phyloP scores from a whole-genome alignment of 2,797 vertebrate genomes.

The Gymnoscopelus braueri region DNA sequence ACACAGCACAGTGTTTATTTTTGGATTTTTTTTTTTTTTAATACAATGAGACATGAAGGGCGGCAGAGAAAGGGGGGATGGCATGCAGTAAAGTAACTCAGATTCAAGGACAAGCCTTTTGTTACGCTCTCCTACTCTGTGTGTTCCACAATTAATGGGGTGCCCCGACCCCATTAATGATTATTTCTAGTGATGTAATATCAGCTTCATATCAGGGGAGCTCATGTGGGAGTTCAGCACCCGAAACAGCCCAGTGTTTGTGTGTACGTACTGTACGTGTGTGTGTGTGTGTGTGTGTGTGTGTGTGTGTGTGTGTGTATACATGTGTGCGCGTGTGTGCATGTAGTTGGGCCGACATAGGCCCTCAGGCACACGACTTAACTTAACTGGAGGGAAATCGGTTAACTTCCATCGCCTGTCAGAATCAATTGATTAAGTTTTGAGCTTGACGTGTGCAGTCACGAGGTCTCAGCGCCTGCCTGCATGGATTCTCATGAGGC shows the following conservation, averaged over 20 bases:
- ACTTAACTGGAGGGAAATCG: conserved; percentile 20
- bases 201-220: too few species aligned
- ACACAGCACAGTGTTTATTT: too few species aligned
- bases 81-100: too few species aligned
- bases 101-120: too few species aligned
- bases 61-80: too few species aligned
- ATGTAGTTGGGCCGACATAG: background rate
- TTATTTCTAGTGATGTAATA: too few species aligned
- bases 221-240: too few species aligned
- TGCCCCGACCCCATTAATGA: too few species aligned
- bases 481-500: background rate
- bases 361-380: background rate
- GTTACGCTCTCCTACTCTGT: too few species aligned
- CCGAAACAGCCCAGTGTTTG: background rate
- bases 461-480: background rate
- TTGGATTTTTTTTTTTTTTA: too few species aligned
- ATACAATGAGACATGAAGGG: too few species aligned
- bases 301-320: background rate
- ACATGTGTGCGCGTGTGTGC: background rate
- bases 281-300: background rate
- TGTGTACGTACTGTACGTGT: conserved; percentile 1
- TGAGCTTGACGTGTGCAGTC: conserved; percentile 19
- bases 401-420: conserved; percentile 13
- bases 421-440: conserved; percentile 12
- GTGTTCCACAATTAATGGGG: too few species aligned